Evolutionary conservation across 2,797 vertebrate species (phyloP).

Genomic region (Zenarchopterus dispar): DNA sequence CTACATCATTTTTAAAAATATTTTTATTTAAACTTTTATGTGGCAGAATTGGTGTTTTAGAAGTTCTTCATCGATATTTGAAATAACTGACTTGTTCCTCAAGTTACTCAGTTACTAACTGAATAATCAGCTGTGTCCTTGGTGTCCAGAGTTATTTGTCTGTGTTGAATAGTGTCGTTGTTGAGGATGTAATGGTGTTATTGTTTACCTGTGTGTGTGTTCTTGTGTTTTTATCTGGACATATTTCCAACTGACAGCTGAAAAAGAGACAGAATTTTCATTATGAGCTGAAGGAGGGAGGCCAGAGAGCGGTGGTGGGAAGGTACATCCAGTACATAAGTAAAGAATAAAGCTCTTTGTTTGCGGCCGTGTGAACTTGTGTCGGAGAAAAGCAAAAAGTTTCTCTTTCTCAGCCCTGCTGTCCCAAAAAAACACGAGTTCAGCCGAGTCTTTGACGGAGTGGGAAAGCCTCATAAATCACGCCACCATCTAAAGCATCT

Average conservation of each 20-base stretch:
- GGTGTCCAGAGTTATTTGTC: neutral
- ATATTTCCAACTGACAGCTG: conserved; percentile 36
- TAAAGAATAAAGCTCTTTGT: conserved; percentile 75
- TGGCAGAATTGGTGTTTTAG: too few relatives aligned
- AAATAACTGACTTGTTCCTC: too few relatives aligned
- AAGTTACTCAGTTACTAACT: neutral
- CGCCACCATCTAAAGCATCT: conserved; percentile 40
- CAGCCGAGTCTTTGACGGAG: conserved; percentile 50
- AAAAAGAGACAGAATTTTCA: conserved; percentile 37
- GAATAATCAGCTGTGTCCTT: neutral
- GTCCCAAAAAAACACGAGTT: conserved; percentile 62
- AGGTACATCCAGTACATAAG: conserved; percentile 52
- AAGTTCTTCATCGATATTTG: too few relatives aligned
- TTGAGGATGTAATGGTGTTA: neutral
- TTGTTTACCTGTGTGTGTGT: neutral
- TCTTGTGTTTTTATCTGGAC: conserved; percentile 30
- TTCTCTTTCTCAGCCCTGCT: conserved; percentile 32
- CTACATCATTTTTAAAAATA: too few relatives aligned
- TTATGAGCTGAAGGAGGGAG: conserved; percentile 17
- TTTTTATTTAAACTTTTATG: too few relatives aligned
- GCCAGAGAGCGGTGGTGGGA: conserved; percentile 10
- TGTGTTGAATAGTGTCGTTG: neutral
- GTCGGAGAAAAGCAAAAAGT: conserved; percentile 64
- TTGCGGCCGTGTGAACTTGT: conserved; percentile 65
- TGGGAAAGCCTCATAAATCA: conserved; percentile 74